Evolutionary conservation across 2,888 invertebrate species (phyloP).

Genomic region (Venusia cambrica): DNA sequence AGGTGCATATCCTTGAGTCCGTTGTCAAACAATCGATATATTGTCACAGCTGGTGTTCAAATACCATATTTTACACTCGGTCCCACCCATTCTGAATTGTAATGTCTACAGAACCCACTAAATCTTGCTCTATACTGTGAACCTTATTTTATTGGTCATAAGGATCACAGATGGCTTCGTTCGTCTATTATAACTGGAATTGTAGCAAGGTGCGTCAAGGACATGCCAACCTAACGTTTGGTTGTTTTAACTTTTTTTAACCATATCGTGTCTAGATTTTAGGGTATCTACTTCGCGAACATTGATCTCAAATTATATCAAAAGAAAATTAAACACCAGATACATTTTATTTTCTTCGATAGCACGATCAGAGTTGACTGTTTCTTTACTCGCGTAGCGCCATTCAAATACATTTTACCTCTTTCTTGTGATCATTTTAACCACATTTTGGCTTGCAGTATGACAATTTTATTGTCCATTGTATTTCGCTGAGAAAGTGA

Average conservation of each 20-base stretch:
- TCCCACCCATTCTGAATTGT: conserved; percentile 53
- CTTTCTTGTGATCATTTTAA: too few species aligned
- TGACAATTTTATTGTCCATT: too few species aligned
- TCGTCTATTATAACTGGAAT: conserved; percentile 47
- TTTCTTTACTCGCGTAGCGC: too few species aligned
- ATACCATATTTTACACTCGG: conserved; percentile 39
- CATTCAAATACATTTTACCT: too few species aligned
- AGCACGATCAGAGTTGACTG: too few species aligned
- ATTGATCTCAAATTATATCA: too few species aligned
- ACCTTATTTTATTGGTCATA: conserved; percentile 37
- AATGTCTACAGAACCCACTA: conserved; percentile 41
- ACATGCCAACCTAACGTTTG: conserved; percentile 55
- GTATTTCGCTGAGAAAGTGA: conserved; percentile 3
- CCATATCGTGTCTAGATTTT: conserved; percentile 42
- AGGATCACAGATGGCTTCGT: conserved; percentile 34
- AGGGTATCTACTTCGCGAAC: conserved; percentile 28
- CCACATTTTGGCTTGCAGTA: too few species aligned
- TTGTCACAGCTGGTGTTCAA: conserved; percentile 39
- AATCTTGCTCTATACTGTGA: conserved; percentile 33
- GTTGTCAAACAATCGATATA: conserved; percentile 28
- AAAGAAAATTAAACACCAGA: too few species aligned
- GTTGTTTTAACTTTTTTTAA: conserved; percentile 56
- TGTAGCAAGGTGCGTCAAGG: conserved; percentile 68
- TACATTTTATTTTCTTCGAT: too few species aligned
- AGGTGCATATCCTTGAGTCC: conserved; percentile 18